These are phyloP conservation scores for Plecotus auritus DNA, from an alignment of 2,113 vertebrate genomes.

Conservation along the genomic window DNA sequence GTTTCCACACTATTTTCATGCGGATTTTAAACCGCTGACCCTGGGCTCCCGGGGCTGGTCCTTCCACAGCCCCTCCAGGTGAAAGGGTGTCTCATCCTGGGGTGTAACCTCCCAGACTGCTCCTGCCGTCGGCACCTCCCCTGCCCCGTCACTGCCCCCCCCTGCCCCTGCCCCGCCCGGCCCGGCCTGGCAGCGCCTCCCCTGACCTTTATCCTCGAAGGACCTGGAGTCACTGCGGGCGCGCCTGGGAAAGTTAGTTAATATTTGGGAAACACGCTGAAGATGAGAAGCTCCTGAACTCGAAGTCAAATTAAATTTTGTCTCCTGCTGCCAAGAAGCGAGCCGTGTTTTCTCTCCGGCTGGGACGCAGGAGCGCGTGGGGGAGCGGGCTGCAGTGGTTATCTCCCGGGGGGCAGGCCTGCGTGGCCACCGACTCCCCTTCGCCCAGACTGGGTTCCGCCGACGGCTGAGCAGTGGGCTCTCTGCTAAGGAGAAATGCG, in stretches of 20 bases:
- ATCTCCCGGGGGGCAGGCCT: not conserved
- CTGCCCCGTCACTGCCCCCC: not conserved
- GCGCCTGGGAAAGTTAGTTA: constrained; percentile 3
- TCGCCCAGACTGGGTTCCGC: not conserved
- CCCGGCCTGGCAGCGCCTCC: not conserved
- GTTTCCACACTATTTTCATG: not conserved
- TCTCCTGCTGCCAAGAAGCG: constrained; percentile 29
- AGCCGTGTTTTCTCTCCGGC: not conserved
- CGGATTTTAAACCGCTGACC: not conserved
- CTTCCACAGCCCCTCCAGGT: too few species aligned
- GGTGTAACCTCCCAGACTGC: not conserved
- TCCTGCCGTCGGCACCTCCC: too few species aligned
- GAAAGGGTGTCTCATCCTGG: not conserved
- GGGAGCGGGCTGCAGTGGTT: not conserved
- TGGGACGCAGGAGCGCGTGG: not conserved
- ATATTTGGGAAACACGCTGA: constrained; percentile 38
- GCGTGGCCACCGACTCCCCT: not conserved
- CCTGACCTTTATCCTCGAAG: not conserved
- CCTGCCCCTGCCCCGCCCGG: too few species aligned
- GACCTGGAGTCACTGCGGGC: not conserved
- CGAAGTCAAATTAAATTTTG: not conserved
- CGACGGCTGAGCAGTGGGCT: not conserved
- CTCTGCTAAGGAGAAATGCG: not conserved
- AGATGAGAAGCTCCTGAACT: constrained; percentile 32
- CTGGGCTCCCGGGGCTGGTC: not conserved